These are phyloP conservation scores for Origma solitaria DNA, from an alignment of 2,113 vertebrate genomes.

Conservation along the genomic window DNA sequence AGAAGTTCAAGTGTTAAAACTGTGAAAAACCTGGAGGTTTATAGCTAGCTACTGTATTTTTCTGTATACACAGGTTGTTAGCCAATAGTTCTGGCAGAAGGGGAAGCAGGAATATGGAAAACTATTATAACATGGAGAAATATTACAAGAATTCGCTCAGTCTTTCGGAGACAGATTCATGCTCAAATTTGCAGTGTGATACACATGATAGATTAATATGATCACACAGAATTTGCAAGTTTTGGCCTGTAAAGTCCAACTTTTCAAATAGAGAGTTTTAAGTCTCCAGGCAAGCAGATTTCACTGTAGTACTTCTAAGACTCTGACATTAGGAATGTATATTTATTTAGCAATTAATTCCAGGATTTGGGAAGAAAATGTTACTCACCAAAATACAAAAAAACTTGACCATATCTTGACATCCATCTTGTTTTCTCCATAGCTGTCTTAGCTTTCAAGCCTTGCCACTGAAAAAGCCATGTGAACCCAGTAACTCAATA, in stretches of 20 bases:
- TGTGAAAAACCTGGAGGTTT: neutral
- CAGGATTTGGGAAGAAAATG: neutral
- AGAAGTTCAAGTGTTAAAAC: neutral
- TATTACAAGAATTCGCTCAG: neutral
- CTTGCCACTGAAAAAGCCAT: neutral
- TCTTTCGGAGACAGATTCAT: neutral
- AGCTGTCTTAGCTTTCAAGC: neutral
- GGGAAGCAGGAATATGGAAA: neutral
- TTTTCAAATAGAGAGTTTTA: neutral
- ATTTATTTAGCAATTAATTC: neutral
- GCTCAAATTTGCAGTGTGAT: neutral
- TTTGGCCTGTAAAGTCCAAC: neutral
- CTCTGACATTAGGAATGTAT: neutral
- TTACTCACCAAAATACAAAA: neutral
- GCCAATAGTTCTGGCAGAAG: neutral
- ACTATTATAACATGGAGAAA: neutral
- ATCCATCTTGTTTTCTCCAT: neutral
- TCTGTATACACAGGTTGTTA: neutral
- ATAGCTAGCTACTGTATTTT: neutral
- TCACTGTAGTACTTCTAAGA: neutral
- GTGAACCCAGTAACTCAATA: neutral
- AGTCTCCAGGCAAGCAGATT: neutral
- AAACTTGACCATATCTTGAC: neutral
- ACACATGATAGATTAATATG: neutral
- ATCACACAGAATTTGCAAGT: neutral